Base-by-base conservation (phyloP, 23 tunicate species). In the Aplidium turbinatum region DNA sequence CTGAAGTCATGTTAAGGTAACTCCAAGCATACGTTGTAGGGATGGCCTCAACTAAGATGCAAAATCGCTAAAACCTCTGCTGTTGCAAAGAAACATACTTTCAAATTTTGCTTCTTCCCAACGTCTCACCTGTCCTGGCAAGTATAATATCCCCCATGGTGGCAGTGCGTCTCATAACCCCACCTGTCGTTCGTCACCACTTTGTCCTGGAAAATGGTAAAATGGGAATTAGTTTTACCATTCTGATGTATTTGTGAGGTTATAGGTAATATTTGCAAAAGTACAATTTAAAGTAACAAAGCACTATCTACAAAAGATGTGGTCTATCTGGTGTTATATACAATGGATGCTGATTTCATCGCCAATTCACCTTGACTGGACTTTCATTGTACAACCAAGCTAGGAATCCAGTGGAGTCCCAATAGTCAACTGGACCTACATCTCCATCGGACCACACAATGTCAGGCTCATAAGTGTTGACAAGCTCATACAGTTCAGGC, bases 381-480 rank as follows among this genome's bases (percentile, higher is more conserved):
- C 95, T 87, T 29, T 87, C 87, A 65, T 87, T 87, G 56, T 80
- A 87, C 13, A 87, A 50, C 95, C 95, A 87, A 33, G 95, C 95
- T 32, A 87, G 70, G 68, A 87, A 87, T 32, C 55, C 82, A 13
- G 95, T 80, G 5, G 85, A 77, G 25, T 80, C 81, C 95, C 95
- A 87, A 58, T 87, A 87, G 20, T 53, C 73, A 26, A 31, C 83
- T 36, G 81, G 77, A 2, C 80, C 95, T 18, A 19, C 78, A 32
- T 56, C 77, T 20, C 95, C 95, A 47, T 87, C 95, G 1, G 87
- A 80, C 95, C 95, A 87, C 5, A 87, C 78, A 3, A 87, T 38
- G 45, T 87, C 95, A n/a, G 95, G 95, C 47, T 74, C 67, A 54
- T 87, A 87, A n/a, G 60, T 75, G 60, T 73, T 87, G 5, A 87